Conservation (phyloP, 2,888 invertebrate species). For the Callyntrura guangdongensis region DNA sequence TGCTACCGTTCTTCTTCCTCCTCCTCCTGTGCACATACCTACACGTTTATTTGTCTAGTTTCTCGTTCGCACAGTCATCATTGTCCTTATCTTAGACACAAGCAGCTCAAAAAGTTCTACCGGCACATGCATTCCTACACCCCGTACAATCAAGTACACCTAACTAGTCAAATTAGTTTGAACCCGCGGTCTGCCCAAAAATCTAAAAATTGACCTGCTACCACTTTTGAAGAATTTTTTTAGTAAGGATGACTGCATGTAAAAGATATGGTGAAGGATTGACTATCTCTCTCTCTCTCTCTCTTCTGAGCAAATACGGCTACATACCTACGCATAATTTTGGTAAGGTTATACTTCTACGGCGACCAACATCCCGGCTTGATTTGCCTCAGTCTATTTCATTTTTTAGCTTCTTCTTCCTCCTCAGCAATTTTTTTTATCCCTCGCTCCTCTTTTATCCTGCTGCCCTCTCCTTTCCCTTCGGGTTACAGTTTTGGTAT, state of each 20-base stretch:
- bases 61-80: not conserved
- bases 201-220: slow-evolving; percentile 27
- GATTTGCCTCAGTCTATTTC: not conserved
- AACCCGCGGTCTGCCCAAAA: not conserved
- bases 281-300: not conserved
- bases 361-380: not conserved
- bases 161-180: slow-evolving; percentile 9
- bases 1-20: not conserved
- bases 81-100: not conserved
- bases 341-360: not conserved
- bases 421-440: not conserved
- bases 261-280: not conserved
- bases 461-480: slow-evolving; percentile 53
- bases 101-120: not conserved
- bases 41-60: not conserved
- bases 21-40: not conserved
- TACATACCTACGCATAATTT: not conserved
- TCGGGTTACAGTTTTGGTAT: slow-evolving; percentile 75
- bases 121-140: not conserved
- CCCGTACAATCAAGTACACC: not conserved
- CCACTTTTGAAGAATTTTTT: not conserved
- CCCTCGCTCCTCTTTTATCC: not conserved
- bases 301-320: not conserved
- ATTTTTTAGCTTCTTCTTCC: too few species aligned
- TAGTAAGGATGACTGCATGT: not conserved